Conservation (phyloP, 2,888 invertebrate genomes). For the Agrochola macilenta region DNA sequence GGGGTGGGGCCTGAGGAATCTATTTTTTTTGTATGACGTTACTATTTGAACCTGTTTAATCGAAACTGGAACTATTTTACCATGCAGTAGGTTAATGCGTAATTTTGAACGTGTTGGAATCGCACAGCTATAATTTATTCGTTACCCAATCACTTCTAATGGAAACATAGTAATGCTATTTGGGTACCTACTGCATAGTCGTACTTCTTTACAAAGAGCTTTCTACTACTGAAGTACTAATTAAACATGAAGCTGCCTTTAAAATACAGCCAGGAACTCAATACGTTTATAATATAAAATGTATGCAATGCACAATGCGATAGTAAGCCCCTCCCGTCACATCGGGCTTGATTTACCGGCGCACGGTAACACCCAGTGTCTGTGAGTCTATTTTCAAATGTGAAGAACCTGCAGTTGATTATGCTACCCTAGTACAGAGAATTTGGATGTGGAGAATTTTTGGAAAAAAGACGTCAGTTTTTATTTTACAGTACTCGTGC, state of each 20-base stretch:
- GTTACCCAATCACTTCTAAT: neutral
- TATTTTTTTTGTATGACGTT: too few species aligned
- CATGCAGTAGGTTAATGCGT: neutral
- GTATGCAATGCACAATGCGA: slow-evolving; percentile 41
- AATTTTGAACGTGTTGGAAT: neutral
- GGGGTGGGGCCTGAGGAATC: too few species aligned
- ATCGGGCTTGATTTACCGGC: slow-evolving; percentile 46
- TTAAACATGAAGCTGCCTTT: neutral
- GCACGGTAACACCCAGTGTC: slow-evolving; percentile 8
- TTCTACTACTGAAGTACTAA: neutral
- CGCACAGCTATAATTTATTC: neutral
- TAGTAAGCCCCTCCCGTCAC: slow-evolving; percentile 40
- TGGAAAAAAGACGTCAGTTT: neutral
- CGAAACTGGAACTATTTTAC: neutral
- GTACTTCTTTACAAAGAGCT: neutral
- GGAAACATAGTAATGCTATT: neutral
- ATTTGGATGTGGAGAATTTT: neutral
- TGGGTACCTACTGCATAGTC: neutral
- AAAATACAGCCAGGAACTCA: slow-evolving; percentile 11
- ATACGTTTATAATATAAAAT: slow-evolving; percentile 43
- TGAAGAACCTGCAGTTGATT: slow-evolving; percentile 26
- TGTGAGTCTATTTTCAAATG: slow-evolving; percentile 14
- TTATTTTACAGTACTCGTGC: neutral
- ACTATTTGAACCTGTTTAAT: neutral
- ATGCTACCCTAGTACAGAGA: slow-evolving; percentile 27